Conservation (phyloP, 2,888 invertebrate genomes). For the Meiosimyza decipiens region DNA sequence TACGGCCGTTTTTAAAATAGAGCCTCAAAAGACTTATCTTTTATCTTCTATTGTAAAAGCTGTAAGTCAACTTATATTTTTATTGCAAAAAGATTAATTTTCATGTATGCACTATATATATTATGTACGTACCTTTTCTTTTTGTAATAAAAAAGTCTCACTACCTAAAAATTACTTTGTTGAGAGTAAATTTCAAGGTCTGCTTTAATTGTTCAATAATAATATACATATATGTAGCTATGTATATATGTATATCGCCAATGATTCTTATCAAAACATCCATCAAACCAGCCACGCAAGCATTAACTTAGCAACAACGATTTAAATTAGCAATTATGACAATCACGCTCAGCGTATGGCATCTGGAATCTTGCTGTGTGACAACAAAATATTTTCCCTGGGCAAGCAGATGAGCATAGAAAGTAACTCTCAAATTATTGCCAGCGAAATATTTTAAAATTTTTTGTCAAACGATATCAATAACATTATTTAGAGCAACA, state of each 20-base stretch:
- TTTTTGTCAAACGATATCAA: neutral
- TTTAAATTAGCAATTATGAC: neutral
- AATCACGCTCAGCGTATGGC: neutral
- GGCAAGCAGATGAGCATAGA: slow-evolving; percentile 39
- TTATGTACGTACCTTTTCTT: no score
- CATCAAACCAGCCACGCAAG: neutral
- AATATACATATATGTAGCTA: no score
- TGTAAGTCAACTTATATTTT: no score
- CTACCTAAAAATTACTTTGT: no score
- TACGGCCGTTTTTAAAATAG: no score
- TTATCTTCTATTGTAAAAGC: no score
- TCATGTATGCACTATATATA: no score
- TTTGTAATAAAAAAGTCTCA: no score
- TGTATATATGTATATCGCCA: neutral
- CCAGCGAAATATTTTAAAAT: neutral
- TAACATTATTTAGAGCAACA: neutral
- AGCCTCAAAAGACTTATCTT: no score
- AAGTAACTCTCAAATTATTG: slow-evolving; percentile 31
- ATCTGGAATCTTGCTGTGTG: slow-evolving; percentile 35
- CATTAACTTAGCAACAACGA: neutral
- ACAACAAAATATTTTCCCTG: slow-evolving; percentile 38
- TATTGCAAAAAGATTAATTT: no score
- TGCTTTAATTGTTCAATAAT: no score
- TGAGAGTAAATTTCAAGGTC: no score
- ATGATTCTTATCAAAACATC: neutral